Conservation (phyloP, 2,113 vertebrate genomes). For the Daphoenositta chrysoptera region DNA sequence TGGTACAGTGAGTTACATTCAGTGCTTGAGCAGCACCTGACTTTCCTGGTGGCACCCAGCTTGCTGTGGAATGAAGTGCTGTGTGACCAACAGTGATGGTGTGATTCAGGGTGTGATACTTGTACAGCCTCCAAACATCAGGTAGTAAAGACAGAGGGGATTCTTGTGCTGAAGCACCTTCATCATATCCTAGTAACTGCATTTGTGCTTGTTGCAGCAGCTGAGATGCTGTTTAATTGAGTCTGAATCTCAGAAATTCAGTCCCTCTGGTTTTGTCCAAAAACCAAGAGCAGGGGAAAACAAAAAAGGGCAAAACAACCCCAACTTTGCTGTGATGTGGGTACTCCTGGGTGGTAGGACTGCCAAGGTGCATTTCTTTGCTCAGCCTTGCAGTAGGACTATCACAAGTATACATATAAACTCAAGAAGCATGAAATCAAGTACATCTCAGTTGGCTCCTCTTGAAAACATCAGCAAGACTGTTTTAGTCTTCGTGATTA, state of each 20-base stretch:
- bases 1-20: neutral
- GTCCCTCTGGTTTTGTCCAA: neutral
- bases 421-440: neutral
- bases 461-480: neutral
- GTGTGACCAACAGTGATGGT: accelerated
- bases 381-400: neutral
- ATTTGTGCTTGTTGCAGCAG: neutral
- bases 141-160: neutral
- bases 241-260: neutral
- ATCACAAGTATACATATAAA: neutral
- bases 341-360: neutral
- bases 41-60: neutral
- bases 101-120: neutral
- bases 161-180: neutral
- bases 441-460: neutral
- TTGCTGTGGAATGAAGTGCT: neutral
- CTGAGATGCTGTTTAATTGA: neutral
- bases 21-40: neutral
- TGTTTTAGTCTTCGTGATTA: neutral
- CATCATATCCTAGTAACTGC: neutral
- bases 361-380: neutral
- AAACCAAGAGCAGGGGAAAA: accelerated
- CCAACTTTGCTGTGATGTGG: neutral
- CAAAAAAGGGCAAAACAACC: neutral
- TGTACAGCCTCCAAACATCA: neutral